Conservation (phyloP, 2,888 invertebrate species). For the Oscheius sp. region DNA sequence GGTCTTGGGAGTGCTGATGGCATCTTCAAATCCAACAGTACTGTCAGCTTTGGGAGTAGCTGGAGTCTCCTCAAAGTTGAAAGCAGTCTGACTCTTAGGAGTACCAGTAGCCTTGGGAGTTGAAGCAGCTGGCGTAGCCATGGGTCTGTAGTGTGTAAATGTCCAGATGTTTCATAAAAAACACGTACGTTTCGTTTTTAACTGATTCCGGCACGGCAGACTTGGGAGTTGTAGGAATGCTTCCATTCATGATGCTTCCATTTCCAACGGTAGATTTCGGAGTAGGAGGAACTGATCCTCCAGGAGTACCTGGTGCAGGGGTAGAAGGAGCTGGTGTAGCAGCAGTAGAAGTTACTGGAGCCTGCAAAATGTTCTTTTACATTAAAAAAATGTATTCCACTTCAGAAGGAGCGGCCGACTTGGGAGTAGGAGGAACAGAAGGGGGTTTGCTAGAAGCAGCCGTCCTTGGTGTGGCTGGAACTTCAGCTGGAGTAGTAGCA, state of each 20-base stretch:
- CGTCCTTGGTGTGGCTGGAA: constrained; percentile 51
- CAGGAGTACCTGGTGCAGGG: constrained; percentile 50
- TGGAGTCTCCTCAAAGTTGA: constrained; percentile 59
- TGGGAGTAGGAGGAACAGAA: constrained; percentile 51
- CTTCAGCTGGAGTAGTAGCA: constrained; percentile 25
- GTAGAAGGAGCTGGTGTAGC: constrained; percentile 46
- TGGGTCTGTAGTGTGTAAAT: constrained; percentile 19
- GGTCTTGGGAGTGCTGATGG: constrained; percentile 41
- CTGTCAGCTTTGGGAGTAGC: constrained; percentile 51
- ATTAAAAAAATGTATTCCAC: neutral
- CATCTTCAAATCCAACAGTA: constrained; percentile 34
- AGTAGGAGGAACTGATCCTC: constrained; percentile 40
- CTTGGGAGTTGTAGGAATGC: constrained; percentile 50
- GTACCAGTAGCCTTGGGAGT: constrained; percentile 48
- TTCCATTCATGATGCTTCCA: constrained; percentile 41
- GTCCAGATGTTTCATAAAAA: neutral
- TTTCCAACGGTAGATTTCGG: constrained; percentile 43
- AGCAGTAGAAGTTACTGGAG: constrained; percentile 43
- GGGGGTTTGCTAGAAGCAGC: constrained; percentile 35
- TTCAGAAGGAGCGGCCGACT: constrained; percentile 36
- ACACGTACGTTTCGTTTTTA: constrained; percentile 18
- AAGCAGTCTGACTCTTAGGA: constrained; percentile 48
- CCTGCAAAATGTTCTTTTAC: neutral
- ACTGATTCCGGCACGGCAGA: constrained; percentile 34
- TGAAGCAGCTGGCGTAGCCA: constrained; percentile 36